phyloP scores from a whole-genome alignment of 2,113 vertebrate genomes.

The Notothenia rossii region DNA sequence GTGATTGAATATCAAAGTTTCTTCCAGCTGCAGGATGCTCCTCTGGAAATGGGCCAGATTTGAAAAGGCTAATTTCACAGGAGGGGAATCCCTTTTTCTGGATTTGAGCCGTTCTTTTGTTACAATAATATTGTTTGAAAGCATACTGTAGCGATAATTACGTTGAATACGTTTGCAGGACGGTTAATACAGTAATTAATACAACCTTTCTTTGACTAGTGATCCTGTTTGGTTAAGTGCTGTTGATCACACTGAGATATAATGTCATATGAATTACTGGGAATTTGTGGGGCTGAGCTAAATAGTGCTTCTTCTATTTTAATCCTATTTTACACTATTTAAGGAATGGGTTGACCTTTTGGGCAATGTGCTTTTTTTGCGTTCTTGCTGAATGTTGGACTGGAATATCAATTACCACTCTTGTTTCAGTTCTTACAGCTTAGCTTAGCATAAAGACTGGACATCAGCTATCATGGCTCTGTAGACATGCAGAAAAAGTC shows the following conservation, averaged over 20 bases:
- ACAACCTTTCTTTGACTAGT: neutral
- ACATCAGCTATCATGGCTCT: neutral
- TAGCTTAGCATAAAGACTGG: neutral
- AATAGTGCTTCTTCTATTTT: neutral
- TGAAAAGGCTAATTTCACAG: conserved; percentile 12
- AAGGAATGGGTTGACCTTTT: neutral
- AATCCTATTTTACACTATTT: neutral
- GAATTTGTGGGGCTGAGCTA: neutral
- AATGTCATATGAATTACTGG: neutral
- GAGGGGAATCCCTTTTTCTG: conserved; percentile 12
- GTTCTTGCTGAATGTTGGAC: neutral
- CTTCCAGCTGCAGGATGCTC: neutral
- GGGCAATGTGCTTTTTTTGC: neutral
- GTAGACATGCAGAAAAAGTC: neutral
- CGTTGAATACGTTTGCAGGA: conserved; percentile 12
- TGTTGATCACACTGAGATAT: neutral
- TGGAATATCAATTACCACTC: neutral
- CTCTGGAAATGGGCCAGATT: conserved; percentile 32
- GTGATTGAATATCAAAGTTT: conserved; percentile 35
- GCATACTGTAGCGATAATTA: conserved; percentile 6
- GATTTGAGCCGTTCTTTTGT: conserved; percentile 2
- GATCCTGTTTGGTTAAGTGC: too few relatives aligned
- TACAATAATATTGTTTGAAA: conserved; percentile 21
- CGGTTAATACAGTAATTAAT: neutral
- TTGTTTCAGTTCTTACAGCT: neutral